phyloP scores from a whole-genome alignment of 2,888 invertebrate genomes.

The Orthonevra nobilis region DNA sequence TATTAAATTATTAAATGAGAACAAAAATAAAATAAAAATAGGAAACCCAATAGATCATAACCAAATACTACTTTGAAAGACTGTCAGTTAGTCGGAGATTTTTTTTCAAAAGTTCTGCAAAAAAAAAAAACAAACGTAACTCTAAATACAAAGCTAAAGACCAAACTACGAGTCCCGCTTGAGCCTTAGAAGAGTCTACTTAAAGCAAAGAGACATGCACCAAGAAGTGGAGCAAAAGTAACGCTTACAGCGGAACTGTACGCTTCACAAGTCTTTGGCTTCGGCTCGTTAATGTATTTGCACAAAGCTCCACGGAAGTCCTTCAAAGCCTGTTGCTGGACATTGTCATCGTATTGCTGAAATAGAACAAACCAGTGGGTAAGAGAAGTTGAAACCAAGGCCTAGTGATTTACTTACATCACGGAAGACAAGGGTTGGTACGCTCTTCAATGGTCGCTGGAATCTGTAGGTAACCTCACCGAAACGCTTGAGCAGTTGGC shows the following conservation, averaged over 20 bases:
- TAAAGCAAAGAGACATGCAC: constrained; percentile 72
- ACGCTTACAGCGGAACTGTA: constrained; percentile 74
- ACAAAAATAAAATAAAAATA: background rate
- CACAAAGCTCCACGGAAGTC: constrained; percentile 84
- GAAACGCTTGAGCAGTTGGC: constrained; percentile 76
- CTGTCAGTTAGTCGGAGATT: no score
- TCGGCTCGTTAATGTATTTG: constrained; percentile 77
- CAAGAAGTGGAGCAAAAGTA: constrained; percentile 72
- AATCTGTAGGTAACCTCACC: constrained; percentile 83
- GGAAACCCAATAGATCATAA: constrained; percentile 14
- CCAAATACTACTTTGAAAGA: constrained; percentile 8
- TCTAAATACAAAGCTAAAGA: constrained; percentile 21
- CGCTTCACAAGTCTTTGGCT: constrained; percentile 75
- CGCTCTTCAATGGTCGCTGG: constrained; percentile 82
- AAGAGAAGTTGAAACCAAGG: no score
- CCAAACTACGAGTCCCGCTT: background rate
- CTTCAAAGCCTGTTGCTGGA: constrained; percentile 82
- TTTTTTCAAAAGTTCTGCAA: background rate
- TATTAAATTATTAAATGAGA: constrained; percentile 23
- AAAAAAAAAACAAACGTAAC: constrained; percentile 13
- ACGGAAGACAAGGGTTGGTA: constrained; percentile 86
- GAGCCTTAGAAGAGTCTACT: constrained; percentile 72
- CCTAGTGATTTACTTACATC: constrained; percentile 79
- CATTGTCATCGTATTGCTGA: constrained; percentile 82
- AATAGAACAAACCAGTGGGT: no score